A percentile compares a stretch with the other conserved stretches of the same genome.
phyloP scores from a whole-genome alignment of 2,113 vertebrate species.

The Origma solitaria region DNA sequence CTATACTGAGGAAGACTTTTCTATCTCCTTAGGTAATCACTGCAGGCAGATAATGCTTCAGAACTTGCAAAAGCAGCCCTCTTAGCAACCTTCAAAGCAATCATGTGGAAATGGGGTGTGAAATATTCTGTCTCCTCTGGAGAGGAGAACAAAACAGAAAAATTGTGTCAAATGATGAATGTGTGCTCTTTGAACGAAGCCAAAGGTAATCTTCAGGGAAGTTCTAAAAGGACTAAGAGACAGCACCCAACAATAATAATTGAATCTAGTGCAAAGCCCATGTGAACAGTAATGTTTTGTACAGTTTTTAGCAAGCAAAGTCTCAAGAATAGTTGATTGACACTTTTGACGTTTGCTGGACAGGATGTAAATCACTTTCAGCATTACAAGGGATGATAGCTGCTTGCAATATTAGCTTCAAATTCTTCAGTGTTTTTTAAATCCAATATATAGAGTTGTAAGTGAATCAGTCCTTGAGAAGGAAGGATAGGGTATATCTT shows the following conservation, averaged over 20 bases:
- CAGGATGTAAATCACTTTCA: neutral
- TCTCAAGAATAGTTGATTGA: neutral
- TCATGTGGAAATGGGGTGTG: neutral
- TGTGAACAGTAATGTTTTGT: neutral
- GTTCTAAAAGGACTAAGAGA: neutral
- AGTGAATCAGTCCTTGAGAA: slow-evolving; percentile 24
- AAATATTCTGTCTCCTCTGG: neutral
- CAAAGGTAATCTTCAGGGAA: neutral
- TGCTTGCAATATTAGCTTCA: neutral
- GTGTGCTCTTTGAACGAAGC: neutral
- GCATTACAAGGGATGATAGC: neutral
- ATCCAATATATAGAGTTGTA: neutral
- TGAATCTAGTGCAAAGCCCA: neutral
- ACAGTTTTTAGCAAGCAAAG: neutral
- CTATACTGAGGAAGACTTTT: neutral
- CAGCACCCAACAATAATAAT: neutral
- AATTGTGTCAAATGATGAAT: neutral
- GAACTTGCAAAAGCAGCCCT: neutral
- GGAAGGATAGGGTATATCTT: neutral
- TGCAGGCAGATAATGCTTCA: neutral
- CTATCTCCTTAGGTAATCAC: neutral
- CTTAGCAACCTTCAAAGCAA: neutral
- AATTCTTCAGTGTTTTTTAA: neutral
- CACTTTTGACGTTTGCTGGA: neutral
- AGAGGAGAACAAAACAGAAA: neutral